Base-by-base conservation (phyloP, 2,888 invertebrate species). In the Volucella inflata region DNA sequence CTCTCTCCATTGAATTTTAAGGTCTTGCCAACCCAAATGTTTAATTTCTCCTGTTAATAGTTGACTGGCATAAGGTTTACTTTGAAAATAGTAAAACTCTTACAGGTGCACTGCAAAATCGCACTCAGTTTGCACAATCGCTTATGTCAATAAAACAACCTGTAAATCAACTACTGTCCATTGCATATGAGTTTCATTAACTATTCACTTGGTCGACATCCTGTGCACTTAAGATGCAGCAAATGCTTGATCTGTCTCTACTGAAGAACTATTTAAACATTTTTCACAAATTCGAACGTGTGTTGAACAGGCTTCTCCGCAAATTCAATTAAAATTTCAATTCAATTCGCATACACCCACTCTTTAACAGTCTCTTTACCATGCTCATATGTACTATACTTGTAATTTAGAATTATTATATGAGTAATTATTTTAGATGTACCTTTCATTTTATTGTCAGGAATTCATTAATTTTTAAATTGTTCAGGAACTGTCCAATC, bases 301-400 rank as follows among this genome's bases (percentile, higher is more conserved):
- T 78, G 68, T 62, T 84, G 75, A 84, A 79, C 84, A 79, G 70
- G 80, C 85, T 62, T 80, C 76, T 81, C 76, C 81, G 85, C 76
- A 76, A 57, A 81, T 81, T 85, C 76, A 85, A 85, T 85, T 85
- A 81, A 85, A 85, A 85, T 85, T 80, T 80, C 76, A 85, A 85
- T 85, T 85, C 80, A 85, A 76, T 85, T 81, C 85, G 85, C 85
- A 81, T 85, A 80, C 80, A 80, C 85, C 80, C 80, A 81, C 85
- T 46, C 4, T 44, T n/a, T 55, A 14, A 46, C 62, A 68, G 68
- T 77, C 83, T 42, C 40, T 42, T 21, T 21, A 51, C 51, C 40
- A 4, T 21, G 4, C 6, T 12, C n/a, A n/a, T 44, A n/a, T 44
- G 60, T 60, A 42, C 72, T 50, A 60, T 30, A 48, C 48, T 48